A percentile compares a stretch with the other conserved stretches of the same genome.
These are phyloP conservation scores for Thalassophryne amazonica DNA, from an alignment of 2,797 vertebrate genomes.

Conservation along the genomic window DNA sequence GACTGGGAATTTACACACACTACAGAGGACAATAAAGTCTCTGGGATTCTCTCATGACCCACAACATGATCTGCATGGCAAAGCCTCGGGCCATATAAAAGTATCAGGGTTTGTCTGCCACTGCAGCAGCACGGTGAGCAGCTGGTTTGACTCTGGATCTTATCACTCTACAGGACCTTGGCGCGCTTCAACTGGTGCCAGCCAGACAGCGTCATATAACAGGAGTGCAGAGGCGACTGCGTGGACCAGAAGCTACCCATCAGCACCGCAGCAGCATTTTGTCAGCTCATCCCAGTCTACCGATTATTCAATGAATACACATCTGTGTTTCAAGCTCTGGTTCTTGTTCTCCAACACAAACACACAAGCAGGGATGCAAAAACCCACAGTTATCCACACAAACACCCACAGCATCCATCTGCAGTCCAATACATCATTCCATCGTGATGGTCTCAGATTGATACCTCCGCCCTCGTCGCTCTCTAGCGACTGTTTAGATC, in stretches of 20 bases:
- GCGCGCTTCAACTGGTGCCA: slow-evolving; percentile 39
- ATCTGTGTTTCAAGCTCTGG: slow-evolving; percentile 18
- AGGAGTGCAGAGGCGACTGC: slow-evolving; percentile 38
- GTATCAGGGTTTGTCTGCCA: neutral
- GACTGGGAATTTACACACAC: no score
- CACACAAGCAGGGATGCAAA: slow-evolving; percentile 8
- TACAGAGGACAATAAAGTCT: no score
- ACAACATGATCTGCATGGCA: no score
- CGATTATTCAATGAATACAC: slow-evolving; percentile 54
- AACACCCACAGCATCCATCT: slow-evolving; percentile 41
- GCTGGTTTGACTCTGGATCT: slow-evolving; percentile 56
- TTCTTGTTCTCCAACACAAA: slow-evolving; percentile 29
- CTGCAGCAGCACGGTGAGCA: slow-evolving; percentile 33
- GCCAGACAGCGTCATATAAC: slow-evolving; percentile 59
- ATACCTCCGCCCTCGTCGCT: slow-evolving; percentile 40
- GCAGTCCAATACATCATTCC: slow-evolving; percentile 50
- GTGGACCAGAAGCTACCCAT: slow-evolving; percentile 50
- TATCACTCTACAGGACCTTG: slow-evolving; percentile 43
- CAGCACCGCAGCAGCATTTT: slow-evolving; percentile 14
- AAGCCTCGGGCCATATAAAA: no score
- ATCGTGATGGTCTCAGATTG: slow-evolving; percentile 47
- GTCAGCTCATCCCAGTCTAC: slow-evolving; percentile 32
- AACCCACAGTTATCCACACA: slow-evolving; percentile 22
- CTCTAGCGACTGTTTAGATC: slow-evolving; percentile 51
- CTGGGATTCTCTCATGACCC: no score